These are phyloP conservation scores for Chrysotoxum bicinctum DNA, from an alignment of 2,888 invertebrate genomes.

Conservation along the genomic window DNA sequence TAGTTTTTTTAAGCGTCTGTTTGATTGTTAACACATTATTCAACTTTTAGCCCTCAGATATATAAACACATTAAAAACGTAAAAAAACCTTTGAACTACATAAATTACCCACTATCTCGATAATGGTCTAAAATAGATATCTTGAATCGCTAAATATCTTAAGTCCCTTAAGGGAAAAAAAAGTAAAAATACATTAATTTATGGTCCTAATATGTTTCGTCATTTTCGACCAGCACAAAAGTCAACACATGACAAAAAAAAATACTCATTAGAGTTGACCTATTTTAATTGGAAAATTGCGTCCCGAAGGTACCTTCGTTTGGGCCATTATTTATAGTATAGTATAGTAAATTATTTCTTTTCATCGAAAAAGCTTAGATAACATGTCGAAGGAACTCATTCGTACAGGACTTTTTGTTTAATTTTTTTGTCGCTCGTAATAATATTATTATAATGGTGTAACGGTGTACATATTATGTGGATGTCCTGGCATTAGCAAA, in stretches of 20 bases:
- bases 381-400: background rate
- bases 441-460: slow-evolving; percentile 1
- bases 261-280: background rate
- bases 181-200: slow-evolving; percentile 5
- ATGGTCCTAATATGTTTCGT: background rate
- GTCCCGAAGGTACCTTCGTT: background rate
- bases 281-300: slow-evolving; percentile 6
- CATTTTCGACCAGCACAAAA: background rate
- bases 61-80: background rate
- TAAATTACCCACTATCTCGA: background rate
- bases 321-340: background rate
- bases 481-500: background rate
- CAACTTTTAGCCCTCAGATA: too few relatives aligned
- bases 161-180: background rate
- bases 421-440: background rate
- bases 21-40: too few relatives aligned
- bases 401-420: background rate
- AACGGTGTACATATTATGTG: background rate
- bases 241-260: background rate
- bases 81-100: background rate
- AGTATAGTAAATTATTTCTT: background rate
- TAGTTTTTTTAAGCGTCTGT: too few relatives aligned
- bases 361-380: background rate
- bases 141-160: background rate
- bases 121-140: background rate